These are phyloP conservation scores for Spea hammondii DNA, from an alignment of 2,797 vertebrate species.

Conservation along the genomic window DNA sequence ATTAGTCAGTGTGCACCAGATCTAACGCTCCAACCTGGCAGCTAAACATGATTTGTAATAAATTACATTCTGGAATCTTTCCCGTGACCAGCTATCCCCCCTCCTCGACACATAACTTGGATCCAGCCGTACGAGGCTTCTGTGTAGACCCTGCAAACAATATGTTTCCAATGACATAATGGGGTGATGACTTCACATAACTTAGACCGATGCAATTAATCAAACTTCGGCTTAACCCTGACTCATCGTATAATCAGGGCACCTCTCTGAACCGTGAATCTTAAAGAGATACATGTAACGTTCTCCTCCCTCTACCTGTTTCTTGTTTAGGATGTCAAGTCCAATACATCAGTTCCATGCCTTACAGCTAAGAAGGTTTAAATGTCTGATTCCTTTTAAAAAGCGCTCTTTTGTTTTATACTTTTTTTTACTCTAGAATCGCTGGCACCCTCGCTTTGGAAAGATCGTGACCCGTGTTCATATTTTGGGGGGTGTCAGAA, in stretches of 20 bases:
- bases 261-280: conserved; percentile 24
- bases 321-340: conserved; percentile 35
- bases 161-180: conserved; percentile 45
- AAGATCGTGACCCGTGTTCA: conserved; percentile 11
- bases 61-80: conserved; percentile 24
- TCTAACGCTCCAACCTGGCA: conserved; percentile 3
- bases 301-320: conserved; percentile 24
- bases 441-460: conserved; percentile 13
- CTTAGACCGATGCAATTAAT: conserved; percentile 30
- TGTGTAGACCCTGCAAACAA: conserved; percentile 27
- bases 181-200: conserved; percentile 35
- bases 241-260: conserved; percentile 2
- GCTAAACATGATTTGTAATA: conserved; percentile 10
- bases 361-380: conserved; percentile 4
- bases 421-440: background rate
- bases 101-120: conserved; percentile 30
- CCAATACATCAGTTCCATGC: conserved; percentile 20
- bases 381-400: conserved; percentile 27
- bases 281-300: conserved; percentile 16
- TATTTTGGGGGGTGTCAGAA: conserved; percentile 1
- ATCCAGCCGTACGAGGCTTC: conserved; percentile 18
- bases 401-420: conserved; percentile 16
- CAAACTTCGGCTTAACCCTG: conserved; percentile 1
- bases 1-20: background rate
- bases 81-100: conserved; percentile 25